These are phyloP conservation scores for Lithophane leautieri DNA, from an alignment of 2,888 invertebrate species.

Conservation along the genomic window DNA sequence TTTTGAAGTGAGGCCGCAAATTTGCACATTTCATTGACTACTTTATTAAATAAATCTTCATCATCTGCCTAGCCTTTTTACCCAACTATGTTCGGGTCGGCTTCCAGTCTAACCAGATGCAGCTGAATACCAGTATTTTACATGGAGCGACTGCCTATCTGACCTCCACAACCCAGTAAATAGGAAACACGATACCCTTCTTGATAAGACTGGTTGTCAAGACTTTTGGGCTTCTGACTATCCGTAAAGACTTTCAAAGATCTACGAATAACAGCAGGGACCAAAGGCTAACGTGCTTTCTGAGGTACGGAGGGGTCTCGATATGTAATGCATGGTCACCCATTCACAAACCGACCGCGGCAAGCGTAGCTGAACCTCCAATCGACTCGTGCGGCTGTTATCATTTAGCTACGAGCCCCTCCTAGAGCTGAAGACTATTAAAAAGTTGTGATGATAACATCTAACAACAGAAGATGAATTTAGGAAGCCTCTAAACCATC, in stretches of 20 bases:
- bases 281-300: neutral
- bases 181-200: neutral
- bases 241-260: neutral
- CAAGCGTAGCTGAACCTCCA: neutral
- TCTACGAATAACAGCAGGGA: neutral
- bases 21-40: neutral
- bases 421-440: neutral
- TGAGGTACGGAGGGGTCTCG: neutral
- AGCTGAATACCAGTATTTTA: neutral
- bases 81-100: neutral
- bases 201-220: neutral
- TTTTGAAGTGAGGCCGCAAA: neutral
- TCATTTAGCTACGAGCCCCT: neutral
- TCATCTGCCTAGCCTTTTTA: neutral
- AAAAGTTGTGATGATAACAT: neutral
- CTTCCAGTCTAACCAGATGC: too few species aligned
- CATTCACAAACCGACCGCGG: neutral
- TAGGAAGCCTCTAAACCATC: slow-evolving; percentile 34
- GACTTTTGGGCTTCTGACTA: neutral
- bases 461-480: slow-evolving; percentile 3
- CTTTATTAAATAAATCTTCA: neutral
- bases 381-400: neutral
- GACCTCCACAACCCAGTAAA: neutral
- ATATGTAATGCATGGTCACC: too few species aligned
- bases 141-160: neutral